These are phyloP conservation scores for Sminthurides aquaticus DNA, from an alignment of 2,888 invertebrate genomes.

Conservation along the genomic window DNA sequence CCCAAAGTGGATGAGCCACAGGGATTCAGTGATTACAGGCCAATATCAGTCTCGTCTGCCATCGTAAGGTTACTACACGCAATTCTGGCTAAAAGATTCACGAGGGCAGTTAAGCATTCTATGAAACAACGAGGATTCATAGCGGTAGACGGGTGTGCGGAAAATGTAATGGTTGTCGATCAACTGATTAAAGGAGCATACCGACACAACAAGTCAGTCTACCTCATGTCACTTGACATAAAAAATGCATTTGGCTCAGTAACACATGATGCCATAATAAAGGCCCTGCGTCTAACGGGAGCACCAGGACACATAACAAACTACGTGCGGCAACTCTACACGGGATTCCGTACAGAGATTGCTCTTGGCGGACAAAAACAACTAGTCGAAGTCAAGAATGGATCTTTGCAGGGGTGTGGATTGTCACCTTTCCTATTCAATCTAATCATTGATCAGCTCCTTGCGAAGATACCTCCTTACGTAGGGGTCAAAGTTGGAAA, in stretches of 20 bases:
- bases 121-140: constrained; percentile 3
- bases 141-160: background rate
- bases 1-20: background rate
- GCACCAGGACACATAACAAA: background rate
- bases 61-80: background rate
- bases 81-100: constrained; percentile 1
- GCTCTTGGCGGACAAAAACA: background rate
- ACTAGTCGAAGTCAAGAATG: background rate
- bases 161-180: constrained; percentile 1
- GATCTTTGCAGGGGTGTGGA: background rate
- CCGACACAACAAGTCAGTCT: background rate
- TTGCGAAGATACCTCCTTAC: background rate
- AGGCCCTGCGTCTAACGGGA: background rate
- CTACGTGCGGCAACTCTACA: background rate
- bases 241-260: constrained; percentile 5
- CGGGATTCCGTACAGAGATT: background rate
- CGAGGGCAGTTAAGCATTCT: background rate
- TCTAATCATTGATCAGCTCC: background rate
- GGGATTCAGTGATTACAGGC: background rate
- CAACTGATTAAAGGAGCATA: background rate
- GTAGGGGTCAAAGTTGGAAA: background rate
- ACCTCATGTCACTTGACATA: background rate
- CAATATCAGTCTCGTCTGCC: background rate
- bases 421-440: background rate
- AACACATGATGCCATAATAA: background rate